A percentile compares a stretch with the other conserved stretches of the same genome.
These are phyloP conservation scores for Halictus ligatus DNA, from an alignment of 2,888 invertebrate species.

Conservation along the genomic window DNA sequence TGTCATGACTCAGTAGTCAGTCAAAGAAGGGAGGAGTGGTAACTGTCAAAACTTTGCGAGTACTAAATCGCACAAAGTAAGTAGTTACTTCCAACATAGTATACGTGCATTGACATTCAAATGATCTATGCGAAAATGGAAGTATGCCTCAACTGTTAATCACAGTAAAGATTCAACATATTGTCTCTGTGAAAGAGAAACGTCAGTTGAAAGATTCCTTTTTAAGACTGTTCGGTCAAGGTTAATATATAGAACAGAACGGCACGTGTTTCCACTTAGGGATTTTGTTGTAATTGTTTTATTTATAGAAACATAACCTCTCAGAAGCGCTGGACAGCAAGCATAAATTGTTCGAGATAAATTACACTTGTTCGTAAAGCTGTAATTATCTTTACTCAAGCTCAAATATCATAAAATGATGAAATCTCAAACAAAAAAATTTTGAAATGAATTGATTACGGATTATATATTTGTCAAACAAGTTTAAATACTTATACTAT, in stretches of 20 bases:
- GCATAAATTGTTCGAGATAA: neutral
- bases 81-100: neutral
- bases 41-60: neutral
- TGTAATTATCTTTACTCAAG: neutral
- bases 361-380: neutral
- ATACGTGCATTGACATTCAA: neutral
- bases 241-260: slow-evolving; percentile 20
- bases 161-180: too few species aligned
- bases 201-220: neutral
- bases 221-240: slow-evolving; percentile 23
- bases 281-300: slow-evolving; percentile 20
- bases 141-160: neutral
- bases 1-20: neutral
- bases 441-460: neutral
- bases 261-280: neutral
- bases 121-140: neutral
- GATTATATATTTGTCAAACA: neutral
- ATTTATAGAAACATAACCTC: slow-evolving; percentile 38
- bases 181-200: neutral
- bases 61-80: slow-evolving; percentile 22
- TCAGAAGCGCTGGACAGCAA: neutral
- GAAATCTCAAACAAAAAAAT: neutral
- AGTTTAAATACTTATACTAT: too few species aligned
- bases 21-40: neutral
- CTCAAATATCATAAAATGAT: neutral